Percentiles rank a stretch among this genome's conserved stretches.
These are phyloP conservation scores for Sceloporus tristichus DNA, from an alignment of 2,113 vertebrate species.

Conservation along the genomic window DNA sequence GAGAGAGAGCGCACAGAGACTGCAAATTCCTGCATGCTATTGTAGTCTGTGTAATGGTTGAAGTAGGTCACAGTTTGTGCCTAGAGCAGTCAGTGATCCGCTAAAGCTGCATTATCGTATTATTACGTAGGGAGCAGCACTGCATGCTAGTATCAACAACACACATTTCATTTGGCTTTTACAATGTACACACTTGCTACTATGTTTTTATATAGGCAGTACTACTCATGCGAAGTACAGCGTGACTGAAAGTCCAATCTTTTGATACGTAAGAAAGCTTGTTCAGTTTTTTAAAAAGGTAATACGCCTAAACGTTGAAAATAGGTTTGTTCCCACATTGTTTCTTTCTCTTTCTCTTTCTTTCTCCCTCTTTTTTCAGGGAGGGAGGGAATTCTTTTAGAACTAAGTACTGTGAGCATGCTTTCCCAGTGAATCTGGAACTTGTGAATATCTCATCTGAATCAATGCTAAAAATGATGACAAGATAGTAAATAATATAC, in stretches of 20 bases:
- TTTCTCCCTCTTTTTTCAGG: too few relatives aligned
- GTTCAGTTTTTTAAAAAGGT: background rate
- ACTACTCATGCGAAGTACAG: conserved; percentile 17
- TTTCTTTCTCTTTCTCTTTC: too few relatives aligned
- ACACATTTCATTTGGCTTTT: conserved; percentile 1
- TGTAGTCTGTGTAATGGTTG: background rate
- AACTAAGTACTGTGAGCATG: too few relatives aligned
- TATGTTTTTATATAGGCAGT: background rate
- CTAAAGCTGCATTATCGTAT: conserved; percentile 22
- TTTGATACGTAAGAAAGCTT: conserved; percentile 43
- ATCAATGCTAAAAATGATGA: background rate
- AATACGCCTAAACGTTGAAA: too few relatives aligned
- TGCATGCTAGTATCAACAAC: conserved; percentile 1
- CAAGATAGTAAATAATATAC: background rate
- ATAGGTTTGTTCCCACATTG: too few relatives aligned
- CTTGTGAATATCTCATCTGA: too few relatives aligned
- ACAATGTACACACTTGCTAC: background rate
- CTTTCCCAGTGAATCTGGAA: too few relatives aligned
- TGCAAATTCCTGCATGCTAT: conserved; percentile 21
- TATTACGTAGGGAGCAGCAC: background rate
- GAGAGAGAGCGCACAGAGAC: background rate
- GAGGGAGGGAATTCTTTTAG: too few relatives aligned
- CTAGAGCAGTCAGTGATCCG: background rate
- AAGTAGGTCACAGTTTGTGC: conserved; percentile 41
- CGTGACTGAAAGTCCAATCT: background rate